Evolutionary conservation across 2,113 vertebrate genomes (phyloP).

Genomic region (Uropsilus gracilis): DNA sequence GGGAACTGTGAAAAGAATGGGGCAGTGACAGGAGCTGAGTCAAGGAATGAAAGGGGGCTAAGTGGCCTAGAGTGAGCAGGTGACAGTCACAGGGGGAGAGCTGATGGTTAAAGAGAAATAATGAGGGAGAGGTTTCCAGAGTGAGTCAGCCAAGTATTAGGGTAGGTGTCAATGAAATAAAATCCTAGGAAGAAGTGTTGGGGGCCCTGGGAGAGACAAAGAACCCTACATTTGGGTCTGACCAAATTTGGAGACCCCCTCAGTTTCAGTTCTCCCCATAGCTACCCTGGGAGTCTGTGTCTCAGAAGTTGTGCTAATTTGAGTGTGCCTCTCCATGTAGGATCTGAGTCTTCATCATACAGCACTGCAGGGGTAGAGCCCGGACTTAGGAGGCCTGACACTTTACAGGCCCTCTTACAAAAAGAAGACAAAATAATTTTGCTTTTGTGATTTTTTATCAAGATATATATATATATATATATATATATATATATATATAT

Average conservation of each 20-base stretch:
- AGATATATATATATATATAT: too few relatives aligned
- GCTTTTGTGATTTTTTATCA: too few relatives aligned
- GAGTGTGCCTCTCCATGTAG: not conserved
- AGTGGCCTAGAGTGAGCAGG: not conserved
- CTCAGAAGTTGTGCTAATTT: not conserved
- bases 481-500: too few relatives aligned
- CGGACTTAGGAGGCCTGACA: not conserved
- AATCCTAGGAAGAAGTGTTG: not conserved
- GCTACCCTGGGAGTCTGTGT: not conserved
- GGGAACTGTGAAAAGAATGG: not conserved
- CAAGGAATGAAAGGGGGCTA: not conserved
- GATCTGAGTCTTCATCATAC: not conserved
- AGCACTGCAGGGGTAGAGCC: not conserved
- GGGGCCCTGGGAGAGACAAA: not conserved
- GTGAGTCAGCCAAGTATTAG: not conserved
- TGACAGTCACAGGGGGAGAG: not conserved
- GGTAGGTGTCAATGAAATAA: not conserved
- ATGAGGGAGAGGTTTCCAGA: not conserved
- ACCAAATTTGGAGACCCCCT: not conserved
- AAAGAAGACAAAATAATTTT: not conserved
- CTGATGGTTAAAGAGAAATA: not conserved
- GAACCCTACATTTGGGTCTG: not conserved
- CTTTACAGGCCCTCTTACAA: not conserved
- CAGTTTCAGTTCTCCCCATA: not conserved
- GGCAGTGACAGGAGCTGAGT: not conserved